These are phyloP conservation scores for Dendrolimus punctatus DNA, from an alignment of 1,140 invertebrate genomes.

Conservation along the genomic window DNA sequence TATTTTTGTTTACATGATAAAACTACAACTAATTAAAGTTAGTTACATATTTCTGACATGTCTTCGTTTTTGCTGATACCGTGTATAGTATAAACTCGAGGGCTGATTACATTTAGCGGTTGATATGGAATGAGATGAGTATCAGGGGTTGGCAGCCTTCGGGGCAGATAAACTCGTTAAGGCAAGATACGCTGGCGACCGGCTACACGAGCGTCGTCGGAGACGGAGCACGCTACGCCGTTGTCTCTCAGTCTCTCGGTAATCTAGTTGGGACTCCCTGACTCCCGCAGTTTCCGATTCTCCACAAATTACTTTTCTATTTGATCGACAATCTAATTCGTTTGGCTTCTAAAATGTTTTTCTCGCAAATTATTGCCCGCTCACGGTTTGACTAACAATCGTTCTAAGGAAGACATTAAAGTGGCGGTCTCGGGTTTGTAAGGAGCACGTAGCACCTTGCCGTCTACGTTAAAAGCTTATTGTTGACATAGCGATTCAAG, in stretches of 20 bases:
- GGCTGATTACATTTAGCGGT: slow-evolving; percentile 49
- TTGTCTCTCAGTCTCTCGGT: slow-evolving; percentile 38
- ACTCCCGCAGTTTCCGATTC: slow-evolving; percentile 50
- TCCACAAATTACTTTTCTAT: slow-evolving; percentile 54
- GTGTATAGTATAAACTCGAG: slow-evolving; percentile 5
- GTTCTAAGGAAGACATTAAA: slow-evolving; percentile 33
- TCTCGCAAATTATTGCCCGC: slow-evolving; percentile 34
- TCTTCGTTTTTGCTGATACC: not conserved
- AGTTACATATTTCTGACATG: not conserved
- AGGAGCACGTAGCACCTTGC: slow-evolving; percentile 39
- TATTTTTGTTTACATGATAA: no score
- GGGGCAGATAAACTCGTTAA: slow-evolving; percentile 70
- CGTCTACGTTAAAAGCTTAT: slow-evolving; percentile 63
- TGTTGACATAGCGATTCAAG: slow-evolving; percentile 67
- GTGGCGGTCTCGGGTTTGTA: slow-evolving; percentile 28
- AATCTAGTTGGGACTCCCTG: slow-evolving; percentile 63
- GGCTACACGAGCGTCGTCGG: slow-evolving; percentile 15
- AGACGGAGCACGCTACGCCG: slow-evolving; percentile 33
- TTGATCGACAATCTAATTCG: slow-evolving; percentile 60
- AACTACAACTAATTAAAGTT: no score
- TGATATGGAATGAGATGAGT: slow-evolving; percentile 50
- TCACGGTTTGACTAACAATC: slow-evolving; percentile 32
- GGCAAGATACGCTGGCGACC: slow-evolving; percentile 45
- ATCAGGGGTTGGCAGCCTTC: slow-evolving; percentile 44
- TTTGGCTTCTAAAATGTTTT: slow-evolving; percentile 45